phyloP scores from a whole-genome alignment of 2,888 invertebrate genomes.

The Tiliacea aurago region DNA sequence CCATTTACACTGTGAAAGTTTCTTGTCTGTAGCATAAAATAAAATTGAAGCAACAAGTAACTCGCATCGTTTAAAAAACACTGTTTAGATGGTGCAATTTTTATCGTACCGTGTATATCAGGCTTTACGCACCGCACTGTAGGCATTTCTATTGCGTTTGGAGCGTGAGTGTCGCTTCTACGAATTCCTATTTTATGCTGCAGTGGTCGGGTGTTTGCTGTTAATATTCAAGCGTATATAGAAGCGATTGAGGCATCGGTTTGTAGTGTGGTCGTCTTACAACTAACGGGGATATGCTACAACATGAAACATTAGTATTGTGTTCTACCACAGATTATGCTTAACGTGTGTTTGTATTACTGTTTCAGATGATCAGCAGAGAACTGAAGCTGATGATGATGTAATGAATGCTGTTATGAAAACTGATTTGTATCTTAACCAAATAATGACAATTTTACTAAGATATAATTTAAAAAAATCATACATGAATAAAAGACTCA shows the following conservation, averaged over 20 bases:
- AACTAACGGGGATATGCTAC: background rate
- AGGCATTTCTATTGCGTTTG: background rate
- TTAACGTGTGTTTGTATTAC: background rate
- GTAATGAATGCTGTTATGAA: background rate
- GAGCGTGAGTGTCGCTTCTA: constrained; percentile 12
- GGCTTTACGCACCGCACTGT: no score
- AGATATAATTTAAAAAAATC: no score
- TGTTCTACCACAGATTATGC: background rate
- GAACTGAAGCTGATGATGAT: background rate
- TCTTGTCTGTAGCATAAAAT: background rate
- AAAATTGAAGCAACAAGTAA: background rate
- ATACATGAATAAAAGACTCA: no score
- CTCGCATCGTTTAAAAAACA: background rate
- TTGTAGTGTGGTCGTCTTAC: constrained; percentile 6
- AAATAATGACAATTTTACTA: background rate
- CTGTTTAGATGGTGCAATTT: background rate
- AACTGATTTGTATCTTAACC: background rate
- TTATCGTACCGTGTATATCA: background rate
- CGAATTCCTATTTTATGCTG: background rate
- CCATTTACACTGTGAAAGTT: background rate
- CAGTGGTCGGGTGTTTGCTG: background rate
- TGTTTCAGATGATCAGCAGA: background rate
- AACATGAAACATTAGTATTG: background rate
- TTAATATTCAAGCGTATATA: constrained; percentile 3
- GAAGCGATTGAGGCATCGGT: constrained; percentile 23